phyloP scores from a whole-genome alignment of 2,113 vertebrate genomes.

The Caranx ignobilis region DNA sequence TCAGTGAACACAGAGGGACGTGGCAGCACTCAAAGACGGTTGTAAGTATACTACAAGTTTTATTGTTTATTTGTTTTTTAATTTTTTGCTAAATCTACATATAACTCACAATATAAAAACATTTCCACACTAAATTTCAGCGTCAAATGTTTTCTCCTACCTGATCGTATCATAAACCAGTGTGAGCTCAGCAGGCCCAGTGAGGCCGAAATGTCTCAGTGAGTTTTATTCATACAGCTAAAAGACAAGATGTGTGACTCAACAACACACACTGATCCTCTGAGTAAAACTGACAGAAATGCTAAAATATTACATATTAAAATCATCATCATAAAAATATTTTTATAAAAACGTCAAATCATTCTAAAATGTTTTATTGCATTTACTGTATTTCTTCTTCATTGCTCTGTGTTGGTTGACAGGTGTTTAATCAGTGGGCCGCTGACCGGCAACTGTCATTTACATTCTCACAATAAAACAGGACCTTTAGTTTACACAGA shows the following conservation, averaged over 20 bases:
- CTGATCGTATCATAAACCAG: neutral
- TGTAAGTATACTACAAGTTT: slow-evolving; percentile 59
- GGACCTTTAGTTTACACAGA: neutral
- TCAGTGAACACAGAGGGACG: slow-evolving; percentile 33
- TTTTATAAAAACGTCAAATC: neutral
- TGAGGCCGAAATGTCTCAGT: neutral
- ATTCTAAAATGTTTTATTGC: neutral
- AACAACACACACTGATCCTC: neutral
- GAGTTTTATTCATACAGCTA: neutral
- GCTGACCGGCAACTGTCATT: neutral
- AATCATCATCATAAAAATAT: neutral
- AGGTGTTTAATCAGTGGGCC: neutral
- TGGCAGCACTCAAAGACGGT: neutral
- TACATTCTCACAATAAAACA: neutral
- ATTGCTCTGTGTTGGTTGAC: neutral
- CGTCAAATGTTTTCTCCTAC: neutral
- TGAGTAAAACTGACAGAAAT: neutral
- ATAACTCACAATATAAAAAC: neutral
- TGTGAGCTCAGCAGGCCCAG: neutral
- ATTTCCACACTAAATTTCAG: neutral
- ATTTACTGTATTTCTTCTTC: neutral
- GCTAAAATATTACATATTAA: neutral
- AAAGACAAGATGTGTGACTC: neutral
- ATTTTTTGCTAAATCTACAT: neutral
- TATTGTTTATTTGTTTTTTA: neutral